Conservation (phyloP, 2,888 invertebrate species). For the Drosophila conformis region DNA sequence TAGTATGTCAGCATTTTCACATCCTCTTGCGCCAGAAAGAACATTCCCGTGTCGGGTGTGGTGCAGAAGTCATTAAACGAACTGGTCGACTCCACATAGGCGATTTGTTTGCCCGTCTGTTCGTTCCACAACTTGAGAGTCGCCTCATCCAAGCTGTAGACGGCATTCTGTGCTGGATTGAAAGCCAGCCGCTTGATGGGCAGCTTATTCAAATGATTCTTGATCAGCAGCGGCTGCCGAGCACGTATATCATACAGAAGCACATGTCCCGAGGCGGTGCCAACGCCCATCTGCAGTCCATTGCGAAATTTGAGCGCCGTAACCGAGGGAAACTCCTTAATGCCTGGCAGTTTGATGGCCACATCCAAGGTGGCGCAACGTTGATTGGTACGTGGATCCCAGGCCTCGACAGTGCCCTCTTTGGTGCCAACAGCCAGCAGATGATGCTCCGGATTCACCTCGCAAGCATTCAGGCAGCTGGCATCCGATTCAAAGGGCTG, state of each 20-base stretch:
- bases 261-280: conserved; percentile 97
- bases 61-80: conserved; percentile 96
- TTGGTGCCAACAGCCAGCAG: conserved; percentile 94
- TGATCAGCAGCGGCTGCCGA: conserved; percentile 93
- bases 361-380: conserved; percentile 94
- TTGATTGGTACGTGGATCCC: conserved; percentile 95
- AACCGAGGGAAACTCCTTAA: conserved; percentile 86
- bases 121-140: conserved; percentile 96
- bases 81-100: conserved; percentile 95
- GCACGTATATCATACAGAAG: conserved; percentile 97
- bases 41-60: conserved; percentile 94
- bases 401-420: conserved; percentile 97
- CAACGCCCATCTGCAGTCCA: conserved; percentile 92
- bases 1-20: conserved; percentile 98
- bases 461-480: conserved; percentile 92
- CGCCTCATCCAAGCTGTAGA: conserved; percentile 95
- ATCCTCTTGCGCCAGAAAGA: conserved; percentile 97
- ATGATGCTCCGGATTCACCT: conserved; percentile 95
- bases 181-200: conserved; percentile 96
- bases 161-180: conserved; percentile 91
- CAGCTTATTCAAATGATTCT: conserved; percentile 97
- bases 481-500: conserved; percentile 92
- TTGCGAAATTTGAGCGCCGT: conserved; percentile 93
- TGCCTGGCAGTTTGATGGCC: conserved; percentile 88
- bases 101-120: conserved; percentile 95